Evolutionary conservation across 2,888 invertebrate species (phyloP), one percentile per base, ranked within the genome.

Genomic region (Hybos culiciformis): DNA sequence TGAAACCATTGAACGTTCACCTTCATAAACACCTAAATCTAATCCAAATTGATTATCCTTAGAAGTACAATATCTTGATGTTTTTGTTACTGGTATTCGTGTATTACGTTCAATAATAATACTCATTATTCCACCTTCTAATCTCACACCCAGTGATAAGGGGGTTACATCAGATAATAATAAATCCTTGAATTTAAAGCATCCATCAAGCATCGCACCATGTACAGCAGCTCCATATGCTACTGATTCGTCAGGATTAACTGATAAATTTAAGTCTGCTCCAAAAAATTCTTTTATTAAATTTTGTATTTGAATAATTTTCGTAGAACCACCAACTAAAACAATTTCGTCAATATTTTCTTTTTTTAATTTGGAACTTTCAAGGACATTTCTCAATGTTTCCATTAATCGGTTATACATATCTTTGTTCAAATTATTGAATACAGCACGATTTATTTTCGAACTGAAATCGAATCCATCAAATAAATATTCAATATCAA

Each of bases 81-180:
- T 91, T 67, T 98, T 97, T 74, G 96, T 97, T 42, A 96, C 97
- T 23, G 98, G 98, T 59, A 99, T 97, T 50, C 96, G 94, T 20
- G 97, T 96, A 75, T 98, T 98, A 56, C 97, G 76, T 42, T 91
- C 85, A 62, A 98, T 98, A 43, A 98, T 75, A 64, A 96, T 97
- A 54, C 97, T 97, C 97, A 98, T 98, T 23, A 98, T 97, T 53
- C 98, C 97, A 50, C 98, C 97, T 38, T 97, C 96, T 33, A 98
- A 98, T 70, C 98, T 98, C 60, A 99, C 98, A 69, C 98, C 98
- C 81, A 98, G 80, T 51, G 98, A 97, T 51, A 99, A 74, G 53
- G 98, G 98, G 67, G 96, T 97, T 42, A 98, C 97, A 65, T 99
- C 97, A 50, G 98, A 76, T 46, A 98, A 75, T 1, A 97, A 92